phyloP scores from a whole-genome alignment of 2,113 vertebrate genomes.

The Sakesphorus luctuosus region DNA sequence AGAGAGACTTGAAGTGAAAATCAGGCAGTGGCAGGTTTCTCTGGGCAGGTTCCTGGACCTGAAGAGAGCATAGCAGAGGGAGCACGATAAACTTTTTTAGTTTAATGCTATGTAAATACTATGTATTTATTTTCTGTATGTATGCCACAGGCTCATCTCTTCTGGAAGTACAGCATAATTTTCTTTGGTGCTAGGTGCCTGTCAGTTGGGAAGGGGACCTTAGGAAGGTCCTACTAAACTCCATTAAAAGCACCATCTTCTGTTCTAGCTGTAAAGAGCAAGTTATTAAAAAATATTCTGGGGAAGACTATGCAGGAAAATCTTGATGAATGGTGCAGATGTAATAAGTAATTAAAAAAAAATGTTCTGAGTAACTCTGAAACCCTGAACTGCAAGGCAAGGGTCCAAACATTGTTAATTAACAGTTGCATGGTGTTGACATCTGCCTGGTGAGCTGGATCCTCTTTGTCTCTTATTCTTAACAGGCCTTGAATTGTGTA shows the following conservation, averaged over 20 bases:
- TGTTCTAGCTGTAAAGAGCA: neutral
- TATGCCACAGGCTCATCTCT: accelerated
- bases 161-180: neutral
- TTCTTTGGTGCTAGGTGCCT: neutral
- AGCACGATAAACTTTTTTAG: neutral
- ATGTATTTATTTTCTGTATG: neutral
- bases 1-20: neutral
- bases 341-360: neutral
- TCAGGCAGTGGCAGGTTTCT: neutral
- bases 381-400: neutral
- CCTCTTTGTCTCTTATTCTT: neutral
- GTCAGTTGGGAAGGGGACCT: neutral
- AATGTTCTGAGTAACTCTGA: neutral
- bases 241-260: neutral
- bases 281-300: neutral
- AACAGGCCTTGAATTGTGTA: neutral
- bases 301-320: neutral
- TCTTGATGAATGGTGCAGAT: neutral
- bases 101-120: no score
- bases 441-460: neutral
- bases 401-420: accelerated
- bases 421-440: neutral
- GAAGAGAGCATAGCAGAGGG: neutral
- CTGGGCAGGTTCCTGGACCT: neutral
- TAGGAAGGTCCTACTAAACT: neutral